These are phyloP conservation scores for Nothoprocta perdicaria DNA, from an alignment of 2,113 vertebrate genomes.

Conservation along the genomic window DNA sequence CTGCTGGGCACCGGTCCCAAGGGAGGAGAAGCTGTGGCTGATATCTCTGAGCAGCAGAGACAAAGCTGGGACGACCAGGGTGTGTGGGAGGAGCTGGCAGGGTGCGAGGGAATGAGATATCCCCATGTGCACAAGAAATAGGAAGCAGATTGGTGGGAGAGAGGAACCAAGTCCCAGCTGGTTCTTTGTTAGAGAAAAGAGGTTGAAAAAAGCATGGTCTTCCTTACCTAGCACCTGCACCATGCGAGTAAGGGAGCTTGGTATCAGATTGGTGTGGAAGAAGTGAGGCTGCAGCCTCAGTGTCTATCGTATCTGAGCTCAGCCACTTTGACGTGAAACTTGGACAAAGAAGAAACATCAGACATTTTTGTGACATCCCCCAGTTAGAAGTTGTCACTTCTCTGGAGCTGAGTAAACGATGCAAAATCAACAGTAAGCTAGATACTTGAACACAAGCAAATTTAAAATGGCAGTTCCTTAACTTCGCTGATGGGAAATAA, in stretches of 20 bases:
- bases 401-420: neutral
- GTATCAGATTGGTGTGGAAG: neutral
- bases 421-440: neutral
- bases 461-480: neutral
- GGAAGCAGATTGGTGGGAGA: neutral
- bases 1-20: neutral
- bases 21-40: neutral
- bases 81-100: neutral
- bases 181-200: neutral
- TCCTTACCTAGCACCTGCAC: neutral
- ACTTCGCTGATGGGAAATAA: neutral
- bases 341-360: neutral
- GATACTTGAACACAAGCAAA: neutral
- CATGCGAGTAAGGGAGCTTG: neutral
- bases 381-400: neutral
- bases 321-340: neutral
- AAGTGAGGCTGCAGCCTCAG: neutral
- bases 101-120: neutral
- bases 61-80: neutral
- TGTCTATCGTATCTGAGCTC: neutral
- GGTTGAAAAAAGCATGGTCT: accelerated
- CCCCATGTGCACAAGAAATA: neutral
- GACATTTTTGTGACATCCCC: neutral
- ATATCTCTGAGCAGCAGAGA: neutral
- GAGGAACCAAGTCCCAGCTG: accelerated